These are phyloP conservation scores for Penaeus vannamei DNA, from an alignment of 1,140 invertebrate species.

Conservation along the genomic window DNA sequence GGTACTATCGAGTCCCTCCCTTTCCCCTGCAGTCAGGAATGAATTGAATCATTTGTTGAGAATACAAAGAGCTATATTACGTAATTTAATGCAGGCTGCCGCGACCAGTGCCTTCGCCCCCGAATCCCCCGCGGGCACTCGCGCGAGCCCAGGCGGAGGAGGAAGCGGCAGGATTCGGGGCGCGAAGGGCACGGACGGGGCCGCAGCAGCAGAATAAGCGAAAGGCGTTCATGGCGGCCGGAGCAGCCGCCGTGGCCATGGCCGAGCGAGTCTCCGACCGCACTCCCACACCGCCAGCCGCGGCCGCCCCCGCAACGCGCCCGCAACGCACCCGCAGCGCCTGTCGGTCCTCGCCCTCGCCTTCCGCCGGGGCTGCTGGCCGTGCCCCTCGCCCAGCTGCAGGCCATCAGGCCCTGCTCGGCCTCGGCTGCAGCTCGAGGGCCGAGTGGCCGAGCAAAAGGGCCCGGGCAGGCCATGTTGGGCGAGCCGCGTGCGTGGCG, in stretches of 20 bases:
- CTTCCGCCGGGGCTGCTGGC: not conserved
- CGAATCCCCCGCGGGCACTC: no score
- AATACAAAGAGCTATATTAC: no score
- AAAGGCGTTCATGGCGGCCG: conserved; percentile 43
- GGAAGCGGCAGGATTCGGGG: not conserved
- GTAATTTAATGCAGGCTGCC: no score
- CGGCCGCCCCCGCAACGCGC: conserved; percentile 52
- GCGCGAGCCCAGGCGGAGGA: not conserved
- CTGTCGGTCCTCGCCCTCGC: not conserved
- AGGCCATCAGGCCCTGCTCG: not conserved
- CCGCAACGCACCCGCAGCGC: not conserved
- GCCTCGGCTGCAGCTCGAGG: not conserved
- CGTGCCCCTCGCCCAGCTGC: not conserved
- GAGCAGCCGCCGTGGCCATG: conserved; percentile 48
- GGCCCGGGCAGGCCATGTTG: not conserved
- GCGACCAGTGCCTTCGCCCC: no score
- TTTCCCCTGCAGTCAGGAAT: no score
- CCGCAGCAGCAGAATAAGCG: not conserved
- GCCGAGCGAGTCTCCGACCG: conserved; percentile 43
- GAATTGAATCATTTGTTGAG: no score
- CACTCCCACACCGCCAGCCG: conserved; percentile 53
- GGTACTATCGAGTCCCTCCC: no score
- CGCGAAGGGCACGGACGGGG: not conserved
- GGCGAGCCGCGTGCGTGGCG: conserved; percentile 60
- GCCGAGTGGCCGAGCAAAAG: conserved; percentile 19